phyloP scores from a whole-genome alignment of 2,797 vertebrate species.

The Malurus splendens region DNA sequence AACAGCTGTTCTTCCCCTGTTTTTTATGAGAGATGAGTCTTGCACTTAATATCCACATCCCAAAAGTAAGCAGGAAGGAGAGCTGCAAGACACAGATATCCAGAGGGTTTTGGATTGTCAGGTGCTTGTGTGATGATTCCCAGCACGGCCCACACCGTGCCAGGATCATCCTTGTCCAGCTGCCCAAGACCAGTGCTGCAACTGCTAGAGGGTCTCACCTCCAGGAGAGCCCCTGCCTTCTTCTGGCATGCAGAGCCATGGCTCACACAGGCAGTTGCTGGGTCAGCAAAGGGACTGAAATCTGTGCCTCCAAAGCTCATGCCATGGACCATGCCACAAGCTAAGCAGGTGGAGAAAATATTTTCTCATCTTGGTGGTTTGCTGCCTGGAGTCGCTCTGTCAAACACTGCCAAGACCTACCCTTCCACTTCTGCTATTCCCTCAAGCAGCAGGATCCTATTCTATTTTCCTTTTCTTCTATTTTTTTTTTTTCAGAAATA shows the following conservation, averaged over 20 bases:
- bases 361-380: background rate
- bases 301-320: background rate
- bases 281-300: background rate
- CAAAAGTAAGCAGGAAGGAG: background rate
- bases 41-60: background rate
- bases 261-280: background rate
- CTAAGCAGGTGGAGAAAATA: background rate
- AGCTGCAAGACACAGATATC: background rate
- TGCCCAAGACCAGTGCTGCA: rapidly evolving
- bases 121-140: background rate
- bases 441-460: background rate
- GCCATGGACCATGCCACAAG: background rate
- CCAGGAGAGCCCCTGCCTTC: background rate
- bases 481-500: background rate
- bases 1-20: background rate
- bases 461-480: background rate
- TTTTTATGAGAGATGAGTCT: background rate
- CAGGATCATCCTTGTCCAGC: background rate
- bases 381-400: background rate
- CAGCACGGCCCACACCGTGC: background rate
- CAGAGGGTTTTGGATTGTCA: background rate
- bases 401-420: background rate
- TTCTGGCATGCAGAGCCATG: background rate
- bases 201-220: background rate
- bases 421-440: background rate